Conservation (phyloP, 1,140 invertebrate genomes). For the Drosophila arawakana region DNA sequence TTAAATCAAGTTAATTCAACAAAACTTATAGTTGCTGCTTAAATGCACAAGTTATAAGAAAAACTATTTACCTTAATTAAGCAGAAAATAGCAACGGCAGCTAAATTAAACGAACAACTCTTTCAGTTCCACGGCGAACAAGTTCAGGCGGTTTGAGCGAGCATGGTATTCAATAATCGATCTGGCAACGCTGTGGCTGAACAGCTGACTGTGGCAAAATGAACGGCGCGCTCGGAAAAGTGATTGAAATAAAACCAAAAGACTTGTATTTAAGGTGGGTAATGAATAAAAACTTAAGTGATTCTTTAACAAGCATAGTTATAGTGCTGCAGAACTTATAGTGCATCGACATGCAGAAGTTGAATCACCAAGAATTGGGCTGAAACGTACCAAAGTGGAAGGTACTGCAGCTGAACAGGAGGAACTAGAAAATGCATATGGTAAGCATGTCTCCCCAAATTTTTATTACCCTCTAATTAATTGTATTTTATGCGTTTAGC, state of each 20-base stretch:
- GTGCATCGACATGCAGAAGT: constrained; percentile 51
- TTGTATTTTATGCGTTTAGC: constrained; percentile 39
- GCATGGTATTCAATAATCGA: not conserved
- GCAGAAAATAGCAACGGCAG: constrained; percentile 8
- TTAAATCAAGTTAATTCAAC: constrained; percentile 1
- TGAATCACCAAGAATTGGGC: constrained; percentile 34
- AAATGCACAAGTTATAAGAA: constrained; percentile 16
- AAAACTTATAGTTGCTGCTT: not conserved
- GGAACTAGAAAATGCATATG: constrained; percentile 46
- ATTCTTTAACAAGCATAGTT: not conserved
- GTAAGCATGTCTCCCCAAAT: constrained; percentile 21
- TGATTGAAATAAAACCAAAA: constrained; percentile 56
- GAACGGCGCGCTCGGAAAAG: constrained; percentile 26
- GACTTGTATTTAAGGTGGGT: constrained; percentile 59
- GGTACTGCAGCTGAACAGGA: constrained; percentile 38
- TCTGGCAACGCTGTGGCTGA: constrained; percentile 13
- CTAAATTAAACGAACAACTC: constrained; percentile 17
- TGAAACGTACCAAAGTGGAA: constrained; percentile 64
- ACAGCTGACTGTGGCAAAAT: constrained; percentile 44
- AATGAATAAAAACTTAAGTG: not conserved
- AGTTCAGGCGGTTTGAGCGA: not conserved
- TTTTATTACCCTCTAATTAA: not conserved
- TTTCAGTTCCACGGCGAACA: not conserved
- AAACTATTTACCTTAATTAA: constrained; percentile 34
- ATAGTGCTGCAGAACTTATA: constrained; percentile 56